Percentiles rank a stretch among this genome's conserved stretches.
Conservation (phyloP, 2,888 invertebrate genomes). For the Bhutanitis thaidina region DNA sequence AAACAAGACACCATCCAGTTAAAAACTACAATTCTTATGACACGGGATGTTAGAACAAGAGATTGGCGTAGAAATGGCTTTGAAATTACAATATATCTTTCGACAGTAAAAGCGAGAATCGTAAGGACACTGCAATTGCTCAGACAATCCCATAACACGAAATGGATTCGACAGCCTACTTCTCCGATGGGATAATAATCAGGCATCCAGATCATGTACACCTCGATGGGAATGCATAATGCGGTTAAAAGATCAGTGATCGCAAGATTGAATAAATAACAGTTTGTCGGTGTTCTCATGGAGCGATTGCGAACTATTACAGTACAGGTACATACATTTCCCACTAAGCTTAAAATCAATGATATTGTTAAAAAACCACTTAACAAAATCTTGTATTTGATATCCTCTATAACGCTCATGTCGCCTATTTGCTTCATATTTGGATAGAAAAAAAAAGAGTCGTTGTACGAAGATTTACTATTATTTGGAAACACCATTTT, state of each 20-base stretch:
- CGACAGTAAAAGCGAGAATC: constrained; percentile 92
- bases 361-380: constrained; percentile 81
- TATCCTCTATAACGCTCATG: constrained; percentile 63
- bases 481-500: constrained; percentile 15
- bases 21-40: constrained; percentile 83
- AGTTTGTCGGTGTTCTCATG: constrained; percentile 91
- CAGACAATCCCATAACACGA: constrained; percentile 89
- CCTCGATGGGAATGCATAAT: constrained; percentile 87
- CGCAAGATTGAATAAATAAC: constrained; percentile 88
- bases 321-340: constrained; percentile 87
- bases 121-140: constrained; percentile 90
- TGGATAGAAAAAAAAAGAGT: constrained; percentile 43
- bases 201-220: constrained; percentile 87
- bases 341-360: constrained; percentile 84
- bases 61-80: constrained; percentile 90
- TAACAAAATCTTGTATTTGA: constrained; percentile 71
- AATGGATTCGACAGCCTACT: constrained; percentile 85
- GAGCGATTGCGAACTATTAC: constrained; percentile 86
- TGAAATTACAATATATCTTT: constrained; percentile 91
- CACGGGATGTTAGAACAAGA: constrained; percentile 87
- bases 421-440: constrained; percentile 32
- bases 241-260: constrained; percentile 87
- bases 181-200: constrained; percentile 88
- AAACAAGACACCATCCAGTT: constrained; percentile 88
- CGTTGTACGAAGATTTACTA: constrained; percentile 29